Percentiles rank a stretch among this genome's conserved stretches.
These are phyloP conservation scores for Brachyptera putata DNA, from an alignment of 2,888 invertebrate species.

Conservation along the genomic window DNA sequence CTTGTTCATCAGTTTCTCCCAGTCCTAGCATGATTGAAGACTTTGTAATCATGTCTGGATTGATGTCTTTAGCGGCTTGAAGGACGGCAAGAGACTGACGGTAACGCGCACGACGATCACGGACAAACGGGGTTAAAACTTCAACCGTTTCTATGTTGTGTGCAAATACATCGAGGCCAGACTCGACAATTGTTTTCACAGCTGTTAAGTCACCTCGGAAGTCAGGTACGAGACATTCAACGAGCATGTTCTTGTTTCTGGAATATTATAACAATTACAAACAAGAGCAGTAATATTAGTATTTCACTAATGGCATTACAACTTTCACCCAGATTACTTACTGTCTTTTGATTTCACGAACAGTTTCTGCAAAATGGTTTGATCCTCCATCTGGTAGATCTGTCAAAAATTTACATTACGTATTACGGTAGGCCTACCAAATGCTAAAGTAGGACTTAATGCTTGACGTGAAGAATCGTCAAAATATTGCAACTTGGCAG, in stretches of 20 bases:
- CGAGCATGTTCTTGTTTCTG: conserved; percentile 76
- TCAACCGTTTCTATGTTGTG: conserved; percentile 99
- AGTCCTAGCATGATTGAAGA: conserved; percentile 98
- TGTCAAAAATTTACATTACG: no score
- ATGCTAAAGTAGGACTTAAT: no score
- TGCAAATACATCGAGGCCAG: conserved; percentile 93
- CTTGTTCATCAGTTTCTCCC: conserved; percentile 83
- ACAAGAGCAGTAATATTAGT: no score
- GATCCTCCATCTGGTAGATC: conserved; percentile 94
- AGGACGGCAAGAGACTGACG: conserved; percentile 82
- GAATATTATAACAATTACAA: no score
- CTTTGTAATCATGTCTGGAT: conserved; percentile 86
- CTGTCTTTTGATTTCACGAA: conserved; percentile 76
- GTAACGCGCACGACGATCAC: conserved; percentile 91
- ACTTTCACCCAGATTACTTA: no score
- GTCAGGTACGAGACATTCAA: conserved; percentile 96
- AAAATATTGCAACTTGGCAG: no score
- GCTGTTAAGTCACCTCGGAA: conserved; percentile 78
- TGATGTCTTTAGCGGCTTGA: conserved; percentile 72
- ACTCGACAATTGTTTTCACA: conserved; percentile 68
- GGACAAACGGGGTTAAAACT: conserved; percentile 80
- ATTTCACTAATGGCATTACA: neutral
- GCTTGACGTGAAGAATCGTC: no score
- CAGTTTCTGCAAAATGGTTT: conserved; percentile 88
- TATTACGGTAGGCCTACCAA: neutral